Evolutionary conservation across 2,797 vertebrate species (phyloP), one percentile per base, ranked within the genome.

Genomic region (Sylvilagus floridanus): DNA sequence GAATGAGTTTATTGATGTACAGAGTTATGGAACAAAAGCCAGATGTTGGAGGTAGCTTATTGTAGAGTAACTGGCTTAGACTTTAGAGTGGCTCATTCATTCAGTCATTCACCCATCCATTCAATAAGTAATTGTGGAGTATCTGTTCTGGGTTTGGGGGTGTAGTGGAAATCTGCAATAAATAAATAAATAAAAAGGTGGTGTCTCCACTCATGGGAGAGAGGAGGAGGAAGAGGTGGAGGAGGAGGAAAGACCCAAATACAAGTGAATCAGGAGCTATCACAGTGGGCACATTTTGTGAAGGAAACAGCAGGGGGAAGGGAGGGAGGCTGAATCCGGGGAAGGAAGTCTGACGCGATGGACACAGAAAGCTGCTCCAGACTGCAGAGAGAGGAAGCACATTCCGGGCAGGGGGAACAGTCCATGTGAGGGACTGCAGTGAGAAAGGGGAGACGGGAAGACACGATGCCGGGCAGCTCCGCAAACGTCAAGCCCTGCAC

Each of bases 41-140:
- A 77, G 30, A 35, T 47, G 26, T 88, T 83, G 42, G 10, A 28
- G 22, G 12, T 26, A 7, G 11, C 88, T 73, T 88, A 19, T 47
- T 81, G 35, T 35, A 8, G 42, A 60, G 54, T n/a, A 14, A 3
- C 37, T 88, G 50, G 11, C 72, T 96, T 89, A 84, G 84, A 57
- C 54, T 88, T 90, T 88, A 93, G 86, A 89, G 13, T 78, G 68
- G 13, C 13, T 90, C 30, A 11, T 35, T 75, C 21, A 22, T 28
- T 65, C 57, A 37, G 42, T 76, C 60, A 57, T 72, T 85, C 28
- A 83, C 54, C 63, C 26, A 81, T 32, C 26, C 57, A 71, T 42
- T 91, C 28, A 92, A 26, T 79, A 69, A 83, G 50, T 93, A 86
- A 84, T 75, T 54, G 26, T 35, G 7, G 6, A 83, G n/a, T 57